Conservation (phyloP, 2,797 vertebrate genomes). For the Melanotaenia nigrans region DNA sequence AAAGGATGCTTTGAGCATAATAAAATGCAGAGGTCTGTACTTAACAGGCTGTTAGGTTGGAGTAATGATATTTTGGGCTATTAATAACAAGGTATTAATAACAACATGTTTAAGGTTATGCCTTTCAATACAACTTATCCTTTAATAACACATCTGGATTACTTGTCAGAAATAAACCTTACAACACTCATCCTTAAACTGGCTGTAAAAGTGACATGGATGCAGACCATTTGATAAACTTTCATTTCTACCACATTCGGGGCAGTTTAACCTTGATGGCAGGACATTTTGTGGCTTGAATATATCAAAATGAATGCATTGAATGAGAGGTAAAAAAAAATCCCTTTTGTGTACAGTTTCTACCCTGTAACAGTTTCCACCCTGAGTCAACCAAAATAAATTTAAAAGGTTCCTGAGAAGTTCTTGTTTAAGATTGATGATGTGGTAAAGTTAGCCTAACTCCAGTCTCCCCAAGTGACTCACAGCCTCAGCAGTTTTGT, state of each 20-base stretch:
- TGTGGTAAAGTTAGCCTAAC: conserved; percentile 31
- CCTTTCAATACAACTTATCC: not conserved
- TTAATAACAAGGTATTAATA: no score
- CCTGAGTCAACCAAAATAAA: conserved; percentile 11
- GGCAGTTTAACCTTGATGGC: not conserved
- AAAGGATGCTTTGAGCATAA: conserved; percentile 37
- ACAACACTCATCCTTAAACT: not conserved
- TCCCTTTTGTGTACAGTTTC: not conserved
- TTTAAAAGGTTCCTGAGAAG: conserved; percentile 18
- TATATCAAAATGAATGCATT: not conserved
- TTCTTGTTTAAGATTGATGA: conserved; percentile 33
- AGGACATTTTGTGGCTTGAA: not conserved
- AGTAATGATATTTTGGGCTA: not conserved
- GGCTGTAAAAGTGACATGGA: not conserved
- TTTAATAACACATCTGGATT: not conserved
- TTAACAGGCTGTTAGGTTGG: conserved; percentile 13
- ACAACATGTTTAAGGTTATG: not conserved
- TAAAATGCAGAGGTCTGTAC: conserved; percentile 11
- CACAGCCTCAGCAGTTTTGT: conserved; percentile 56
- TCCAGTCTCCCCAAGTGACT: conserved; percentile 47
- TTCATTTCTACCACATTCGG: not conserved
- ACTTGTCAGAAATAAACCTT: not conserved
- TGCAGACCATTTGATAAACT: not conserved
- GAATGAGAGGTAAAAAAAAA: conserved; percentile 2
- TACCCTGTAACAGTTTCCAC: conserved; percentile 6